Evolutionary conservation across 2,888 invertebrate species (phyloP), one percentile per base, ranked within the genome.

Genomic region (Macrostomum cliftonense): DNA sequence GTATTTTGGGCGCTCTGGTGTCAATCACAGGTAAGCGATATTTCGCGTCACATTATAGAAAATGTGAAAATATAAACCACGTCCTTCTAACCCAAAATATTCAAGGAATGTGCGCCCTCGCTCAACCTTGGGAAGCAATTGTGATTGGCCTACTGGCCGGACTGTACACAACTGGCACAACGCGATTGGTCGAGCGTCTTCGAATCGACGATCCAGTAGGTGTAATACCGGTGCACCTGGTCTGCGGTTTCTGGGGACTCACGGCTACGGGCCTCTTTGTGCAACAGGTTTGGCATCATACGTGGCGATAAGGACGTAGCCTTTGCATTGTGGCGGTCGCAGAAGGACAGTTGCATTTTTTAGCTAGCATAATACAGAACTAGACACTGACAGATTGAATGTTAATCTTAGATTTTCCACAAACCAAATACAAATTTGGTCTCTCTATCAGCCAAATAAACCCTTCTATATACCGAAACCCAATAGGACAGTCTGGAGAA

Each of bases 261-360:
- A 52, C 85, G 17, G 83, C 85, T 0, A 83, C 87, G 1, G 87
- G 87, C 0, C 72, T 87, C 0, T 87, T 87, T 62, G 85, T 86
- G 12, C 81, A 84, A 52, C 78, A 28, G 28, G 28, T 28, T 28
- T 28, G 28, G 28, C 4, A 28, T 28, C 28, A 7, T 28, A 28
- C 4, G 9, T n/a, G n/a, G n/a, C n/a, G n/a, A n/a, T n/a, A n/a
- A n/a, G n/a, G n/a, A n/a, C n/a, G n/a, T n/a, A n/a, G n/a, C n/a
- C n/a, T n/a, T n/a, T n/a, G n/a, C n/a, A n/a, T n/a, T n/a, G n/a
- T n/a, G n/a, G n/a, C n/a, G n/a, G n/a, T n/a, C n/a, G n/a, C n/a
- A n/a, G n/a, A n/a, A 28, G 28, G 28, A 28, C 4, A 28, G 28
- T 28, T 28, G 5, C 28, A 28, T 28, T 28, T 4, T 28, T 28